These are phyloP conservation scores for Ciconia maguari DNA, from an alignment of 2,113 vertebrate genomes.

Conservation along the genomic window DNA sequence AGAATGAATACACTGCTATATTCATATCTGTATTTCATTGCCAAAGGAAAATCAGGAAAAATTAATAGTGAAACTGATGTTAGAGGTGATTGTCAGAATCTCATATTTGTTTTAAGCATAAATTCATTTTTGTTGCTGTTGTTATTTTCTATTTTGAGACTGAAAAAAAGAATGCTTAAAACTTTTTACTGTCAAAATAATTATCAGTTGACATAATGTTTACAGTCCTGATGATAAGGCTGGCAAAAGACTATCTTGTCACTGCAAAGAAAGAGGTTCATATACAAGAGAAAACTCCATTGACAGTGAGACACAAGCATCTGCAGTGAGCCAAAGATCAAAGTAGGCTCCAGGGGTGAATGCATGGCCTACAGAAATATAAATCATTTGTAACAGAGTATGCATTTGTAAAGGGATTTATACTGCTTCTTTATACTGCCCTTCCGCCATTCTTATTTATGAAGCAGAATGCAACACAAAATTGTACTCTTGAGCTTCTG, in stretches of 20 bases:
- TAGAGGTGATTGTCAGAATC: not conserved
- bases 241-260: not conserved
- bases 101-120: fast-evolving
- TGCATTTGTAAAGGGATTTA: not conserved
- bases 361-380: not conserved
- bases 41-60: not conserved
- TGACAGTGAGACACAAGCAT: not conserved
- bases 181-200: not conserved
- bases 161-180: not conserved
- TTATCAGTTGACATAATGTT: not conserved
- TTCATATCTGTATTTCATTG: not conserved
- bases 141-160: not conserved
- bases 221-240: not conserved
- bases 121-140: not conserved
- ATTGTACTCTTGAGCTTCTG: not conserved
- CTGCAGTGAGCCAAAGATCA: not conserved
- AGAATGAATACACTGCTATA: not conserved
- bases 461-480: not conserved
- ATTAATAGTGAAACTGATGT: not conserved
- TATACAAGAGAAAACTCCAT: not conserved
- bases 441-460: not conserved
- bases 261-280: not conserved
- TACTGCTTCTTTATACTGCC: not conserved
- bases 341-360: not conserved
- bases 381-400: not conserved